These are phyloP conservation scores for Drosophila repleta DNA, from an alignment of 1,140 invertebrate species.

Conservation along the genomic window DNA sequence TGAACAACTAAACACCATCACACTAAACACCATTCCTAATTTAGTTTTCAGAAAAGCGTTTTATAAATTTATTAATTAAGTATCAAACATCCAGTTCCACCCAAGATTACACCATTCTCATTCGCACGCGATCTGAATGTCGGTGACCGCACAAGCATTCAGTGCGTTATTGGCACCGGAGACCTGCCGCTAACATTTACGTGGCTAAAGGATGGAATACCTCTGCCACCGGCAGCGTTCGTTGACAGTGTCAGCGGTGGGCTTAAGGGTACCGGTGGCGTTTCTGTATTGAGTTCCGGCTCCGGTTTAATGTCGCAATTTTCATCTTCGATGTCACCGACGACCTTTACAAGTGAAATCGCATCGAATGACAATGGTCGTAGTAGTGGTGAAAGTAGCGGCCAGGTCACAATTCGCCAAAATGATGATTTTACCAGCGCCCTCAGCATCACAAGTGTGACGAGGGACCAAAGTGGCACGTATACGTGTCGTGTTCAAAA, in stretches of 20 bases:
- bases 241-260: constrained; percentile 65
- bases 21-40: neutral
- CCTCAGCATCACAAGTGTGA: constrained; percentile 87
- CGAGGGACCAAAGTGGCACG: constrained; percentile 88
- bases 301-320: constrained; percentile 19
- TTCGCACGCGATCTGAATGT: constrained; percentile 88
- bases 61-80: neutral
- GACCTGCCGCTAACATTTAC: constrained; percentile 88
- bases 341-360: constrained; percentile 25
- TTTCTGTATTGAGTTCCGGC: constrained; percentile 49
- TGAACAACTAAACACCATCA: no score
- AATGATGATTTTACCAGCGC: constrained; percentile 87
- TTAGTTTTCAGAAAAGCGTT: neutral
- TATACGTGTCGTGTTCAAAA: constrained; percentile 89
- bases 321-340: constrained; percentile 22
- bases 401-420: constrained; percentile 86
- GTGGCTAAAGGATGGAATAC: constrained; percentile 89
- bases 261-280: constrained; percentile 70
- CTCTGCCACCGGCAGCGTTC: constrained; percentile 54
- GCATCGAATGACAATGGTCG: constrained; percentile 64
- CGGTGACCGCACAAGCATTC: constrained; percentile 88
- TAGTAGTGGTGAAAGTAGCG: constrained; percentile 80
- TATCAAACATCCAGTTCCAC: constrained; percentile 85
- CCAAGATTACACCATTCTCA: constrained; percentile 88
- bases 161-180: constrained; percentile 89